phyloP scores from a whole-genome alignment of 2,113 vertebrate genomes.

The Laticauda colubrina region DNA sequence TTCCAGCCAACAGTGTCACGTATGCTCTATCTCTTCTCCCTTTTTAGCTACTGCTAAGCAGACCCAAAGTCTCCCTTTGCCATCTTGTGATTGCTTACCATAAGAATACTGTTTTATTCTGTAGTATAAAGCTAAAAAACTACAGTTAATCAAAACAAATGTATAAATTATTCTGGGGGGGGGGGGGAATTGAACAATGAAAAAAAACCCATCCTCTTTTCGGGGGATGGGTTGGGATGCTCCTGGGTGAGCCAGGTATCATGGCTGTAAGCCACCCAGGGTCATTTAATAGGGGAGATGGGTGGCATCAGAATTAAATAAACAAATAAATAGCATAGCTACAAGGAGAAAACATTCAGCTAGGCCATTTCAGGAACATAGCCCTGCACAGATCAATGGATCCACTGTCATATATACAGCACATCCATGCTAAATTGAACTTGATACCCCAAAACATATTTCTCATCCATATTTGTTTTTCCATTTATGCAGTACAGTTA shows the following conservation, averaged over 20 bases:
- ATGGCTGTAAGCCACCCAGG: background rate
- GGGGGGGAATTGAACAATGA: background rate
- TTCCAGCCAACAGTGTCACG: background rate
- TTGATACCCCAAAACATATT: background rate
- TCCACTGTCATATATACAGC: background rate
- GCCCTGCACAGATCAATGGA: background rate
- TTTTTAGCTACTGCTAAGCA: background rate
- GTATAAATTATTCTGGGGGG: background rate
- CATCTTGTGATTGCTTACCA: background rate
- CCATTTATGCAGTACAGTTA: background rate
- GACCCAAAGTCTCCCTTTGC: background rate
- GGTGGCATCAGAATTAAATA: background rate
- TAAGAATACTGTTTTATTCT: background rate
- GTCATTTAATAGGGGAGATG: background rate
- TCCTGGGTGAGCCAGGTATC: background rate
- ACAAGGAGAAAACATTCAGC: background rate
- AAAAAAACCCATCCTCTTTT: background rate
- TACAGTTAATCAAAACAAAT: background rate
- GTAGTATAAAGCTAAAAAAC: background rate
- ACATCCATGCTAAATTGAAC: background rate
- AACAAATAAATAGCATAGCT: background rate
- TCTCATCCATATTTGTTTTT: background rate
- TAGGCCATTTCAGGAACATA: background rate
- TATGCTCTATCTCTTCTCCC: background rate
- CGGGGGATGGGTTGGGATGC: background rate